Evolutionary conservation across 2,113 vertebrate species (phyloP), one percentile per base, ranked within the genome.

Genomic region (Hippoglossus stenolepis): DNA sequence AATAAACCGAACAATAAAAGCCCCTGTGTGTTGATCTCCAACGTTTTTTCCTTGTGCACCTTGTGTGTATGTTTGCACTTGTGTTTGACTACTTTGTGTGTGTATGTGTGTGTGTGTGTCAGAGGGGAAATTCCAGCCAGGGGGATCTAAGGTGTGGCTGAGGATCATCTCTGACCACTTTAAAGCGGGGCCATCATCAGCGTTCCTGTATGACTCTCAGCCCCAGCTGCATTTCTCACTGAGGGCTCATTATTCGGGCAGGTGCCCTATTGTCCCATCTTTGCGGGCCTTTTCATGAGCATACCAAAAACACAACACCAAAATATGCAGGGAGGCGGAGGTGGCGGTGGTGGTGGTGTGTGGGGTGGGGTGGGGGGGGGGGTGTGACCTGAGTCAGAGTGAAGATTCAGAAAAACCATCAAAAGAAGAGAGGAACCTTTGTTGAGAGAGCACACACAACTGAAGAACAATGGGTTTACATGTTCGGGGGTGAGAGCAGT

Each of bases 131-230:
- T 94, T 93, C 91, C 92, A 89, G 79, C 65, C 63, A 72, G 84
- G 88, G 90, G 88, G 87, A 83, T 87, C 70, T 79, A 85, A 92
- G 93, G 92, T 92, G 92, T 91, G 90, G 78, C 87, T 72, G 58
- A 83, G 82, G 91, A 92, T 92, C 88, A 87, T 93, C 84, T 89
- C 86, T 88, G 93, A 93, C 91, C 91, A 92, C 91, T 94, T 93
- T 81, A 94, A 94, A 94, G 90, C 70, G 3, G 76, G 65, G 69
- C 86, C 90, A 84, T 89, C 87, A 84, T 89, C 89, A 47, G 83
- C 45, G 73, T 79, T 88, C 84, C 87, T 93, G 66, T 84, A 71
- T 90, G 81, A 91, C 85, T 91, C 86, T 87, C 74, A 20, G 85
- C 67, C 82, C 84, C 90, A 91, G 88, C 89, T 90, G 87, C 84